Evolutionary conservation across 2,797 vertebrate species (phyloP).

Genomic region (Alcedo quadribrachys): DNA sequence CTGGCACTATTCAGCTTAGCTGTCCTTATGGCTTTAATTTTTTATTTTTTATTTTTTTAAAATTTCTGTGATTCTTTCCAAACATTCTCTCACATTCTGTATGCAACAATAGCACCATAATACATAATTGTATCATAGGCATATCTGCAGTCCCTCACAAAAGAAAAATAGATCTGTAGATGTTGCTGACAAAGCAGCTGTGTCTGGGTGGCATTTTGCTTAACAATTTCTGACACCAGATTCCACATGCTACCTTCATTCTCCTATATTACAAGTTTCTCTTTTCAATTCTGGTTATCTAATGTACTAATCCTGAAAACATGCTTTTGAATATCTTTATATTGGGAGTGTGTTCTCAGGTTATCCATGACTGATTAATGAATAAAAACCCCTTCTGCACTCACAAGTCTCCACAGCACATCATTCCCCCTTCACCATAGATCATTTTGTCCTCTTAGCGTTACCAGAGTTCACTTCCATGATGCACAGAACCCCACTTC

Average conservation of each 20-base stretch:
- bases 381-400: not conserved
- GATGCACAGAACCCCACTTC: not conserved
- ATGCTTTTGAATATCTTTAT: not conserved
- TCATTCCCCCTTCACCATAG: not conserved
- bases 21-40: not conserved
- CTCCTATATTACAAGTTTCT: not conserved
- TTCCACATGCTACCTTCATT: not conserved
- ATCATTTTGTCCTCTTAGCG: not conserved
- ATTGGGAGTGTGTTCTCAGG: not conserved
- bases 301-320: not conserved
- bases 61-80: not conserved
- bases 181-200: conserved; percentile 17
- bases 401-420: not conserved
- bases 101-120: conserved; percentile 38
- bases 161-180: conserved; percentile 15
- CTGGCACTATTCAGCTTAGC: conserved; percentile 37
- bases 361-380: not conserved
- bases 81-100: conserved; percentile 9
- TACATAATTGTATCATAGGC: not conserved
- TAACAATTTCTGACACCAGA: not conserved
- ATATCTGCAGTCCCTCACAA: not conserved
- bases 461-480: not conserved
- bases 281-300: not conserved
- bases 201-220: conserved; percentile 11
- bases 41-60: not conserved